Evolutionary conservation across 1,140 invertebrate genomes (phyloP).

Genomic region (Nomia melanderi): DNA sequence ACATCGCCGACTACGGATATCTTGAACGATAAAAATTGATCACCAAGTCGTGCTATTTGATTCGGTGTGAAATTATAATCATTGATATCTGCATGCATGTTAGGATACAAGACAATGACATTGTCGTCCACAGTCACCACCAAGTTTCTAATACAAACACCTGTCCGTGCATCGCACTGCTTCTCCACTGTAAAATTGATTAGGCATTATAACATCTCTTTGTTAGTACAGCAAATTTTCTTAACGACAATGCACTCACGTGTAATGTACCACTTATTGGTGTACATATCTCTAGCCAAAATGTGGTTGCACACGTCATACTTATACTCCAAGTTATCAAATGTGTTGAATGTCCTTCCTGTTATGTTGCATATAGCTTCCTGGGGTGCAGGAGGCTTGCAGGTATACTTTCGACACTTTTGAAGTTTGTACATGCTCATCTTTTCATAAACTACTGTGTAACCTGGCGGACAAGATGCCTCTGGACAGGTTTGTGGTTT

Average conservation of each 20-base stretch:
- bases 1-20: constrained; percentile 86
- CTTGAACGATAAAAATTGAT: constrained; percentile 84
- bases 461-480: constrained; percentile 83
- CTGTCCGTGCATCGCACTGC: constrained; percentile 80
- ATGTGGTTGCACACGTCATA: constrained; percentile 91
- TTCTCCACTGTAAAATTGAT: constrained; percentile 83
- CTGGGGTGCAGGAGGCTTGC: constrained; percentile 82
- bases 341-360: constrained; percentile 88
- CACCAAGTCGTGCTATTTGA: constrained; percentile 86
- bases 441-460: constrained; percentile 75
- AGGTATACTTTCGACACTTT: constrained; percentile 82
- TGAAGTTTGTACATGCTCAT: constrained; percentile 64
- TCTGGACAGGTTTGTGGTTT: constrained; percentile 79
- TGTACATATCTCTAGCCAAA: constrained; percentile 84
- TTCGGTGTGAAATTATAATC: constrained; percentile 84
- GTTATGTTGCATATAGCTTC: constrained; percentile 87
- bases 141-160: constrained; percentile 83
- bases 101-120: constrained; percentile 83
- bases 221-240: neutral
- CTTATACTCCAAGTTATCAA: constrained; percentile 88
- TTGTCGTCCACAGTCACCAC: constrained; percentile 83
- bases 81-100: constrained; percentile 86
- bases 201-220: neutral
- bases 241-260: constrained; percentile 45
- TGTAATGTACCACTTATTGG: constrained; percentile 64